Base-by-base conservation (phyloP, 2,113 vertebrate species). In the Notarius lentiginosus region DNA sequence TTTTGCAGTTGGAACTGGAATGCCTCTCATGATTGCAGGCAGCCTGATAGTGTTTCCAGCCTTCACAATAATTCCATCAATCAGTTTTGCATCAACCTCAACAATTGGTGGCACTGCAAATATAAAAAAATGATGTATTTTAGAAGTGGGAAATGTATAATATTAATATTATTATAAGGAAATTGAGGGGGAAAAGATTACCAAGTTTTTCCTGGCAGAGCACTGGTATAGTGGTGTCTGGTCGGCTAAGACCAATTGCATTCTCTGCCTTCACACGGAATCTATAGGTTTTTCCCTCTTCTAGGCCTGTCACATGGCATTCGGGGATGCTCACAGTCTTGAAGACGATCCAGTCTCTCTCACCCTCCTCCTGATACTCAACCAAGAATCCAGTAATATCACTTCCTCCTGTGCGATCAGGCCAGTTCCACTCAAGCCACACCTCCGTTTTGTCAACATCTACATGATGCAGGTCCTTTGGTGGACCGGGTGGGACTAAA, bases 361-460 rank as follows among this genome's bases (percentile, higher is more conserved):
- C 94, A 61, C 97, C 98, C 87, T 99, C 98, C 92, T 97, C 97
- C 92, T 99, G 97, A 92, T 98, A 99, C 92, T 99, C 98, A 51
- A 99, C 97, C 89, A 99, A 94, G 94, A 99, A 99, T 5, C 98
- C 98, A 86, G 97, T 99, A 92, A 99, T 98, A 73, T 97, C 96
- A 94, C 98, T 97, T 91, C 98, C 98, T 66, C 98, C 98, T 88
- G 97, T 97, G 91, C 98, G 97, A 92, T 99, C 98, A 70, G 98
- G 98, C 93, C 97, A 97, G 92, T 97, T 97, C 98, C 98, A 99
- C 85, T 93, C 96, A 87, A 99, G 96, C 93, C 97, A 99, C 58
- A 99, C 97, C 92, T 99, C 97, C 22, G 97, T 99, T 93, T 98
- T 99, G 92, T 99, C 98, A 61, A 96, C 96, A 89, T 99, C 98